These are phyloP conservation scores for Eupeodes corollae DNA, from an alignment of 1,140 invertebrate genomes.

Conservation along the genomic window DNA sequence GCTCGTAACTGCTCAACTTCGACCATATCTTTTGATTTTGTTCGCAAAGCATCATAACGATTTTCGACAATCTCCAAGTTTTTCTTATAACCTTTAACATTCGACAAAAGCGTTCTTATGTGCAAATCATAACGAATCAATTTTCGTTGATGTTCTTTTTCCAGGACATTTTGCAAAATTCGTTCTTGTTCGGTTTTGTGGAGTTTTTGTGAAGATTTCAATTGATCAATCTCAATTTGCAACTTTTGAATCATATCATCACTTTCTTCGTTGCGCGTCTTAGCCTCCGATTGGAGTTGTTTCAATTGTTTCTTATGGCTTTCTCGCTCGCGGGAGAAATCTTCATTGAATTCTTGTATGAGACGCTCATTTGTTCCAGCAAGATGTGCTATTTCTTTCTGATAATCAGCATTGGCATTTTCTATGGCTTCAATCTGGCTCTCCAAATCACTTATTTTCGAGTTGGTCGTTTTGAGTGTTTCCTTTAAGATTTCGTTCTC, in stretches of 20 bases:
- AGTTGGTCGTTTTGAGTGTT: background rate
- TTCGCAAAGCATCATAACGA: background rate
- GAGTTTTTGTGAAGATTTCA: background rate
- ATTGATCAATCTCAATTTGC: background rate
- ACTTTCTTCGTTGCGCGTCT: background rate
- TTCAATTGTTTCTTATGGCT: conserved; percentile 4
- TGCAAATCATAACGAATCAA: conserved; percentile 9
- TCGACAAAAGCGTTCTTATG: conserved; percentile 5
- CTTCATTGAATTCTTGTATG: conserved; percentile 1
- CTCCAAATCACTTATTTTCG: background rate
- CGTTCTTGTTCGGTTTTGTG: conserved; percentile 2
- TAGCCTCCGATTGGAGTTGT: background rate
- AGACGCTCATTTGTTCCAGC: background rate
- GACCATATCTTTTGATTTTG: background rate
- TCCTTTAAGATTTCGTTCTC: conserved; percentile 11
- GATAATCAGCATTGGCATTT: no score
- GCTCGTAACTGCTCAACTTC: conserved; percentile 3
- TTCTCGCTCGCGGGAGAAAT: conserved; percentile 1
- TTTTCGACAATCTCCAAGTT: background rate
- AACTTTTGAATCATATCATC: background rate
- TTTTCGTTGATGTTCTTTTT: conserved; percentile 7
- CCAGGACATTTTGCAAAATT: conserved; percentile 8
- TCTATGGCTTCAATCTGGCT: no score
- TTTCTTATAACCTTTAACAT: conserved; percentile 6
- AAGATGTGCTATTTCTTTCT: no score